phyloP scores from a whole-genome alignment of 2,113 vertebrate species.

The Oreocharis arfaki region DNA sequence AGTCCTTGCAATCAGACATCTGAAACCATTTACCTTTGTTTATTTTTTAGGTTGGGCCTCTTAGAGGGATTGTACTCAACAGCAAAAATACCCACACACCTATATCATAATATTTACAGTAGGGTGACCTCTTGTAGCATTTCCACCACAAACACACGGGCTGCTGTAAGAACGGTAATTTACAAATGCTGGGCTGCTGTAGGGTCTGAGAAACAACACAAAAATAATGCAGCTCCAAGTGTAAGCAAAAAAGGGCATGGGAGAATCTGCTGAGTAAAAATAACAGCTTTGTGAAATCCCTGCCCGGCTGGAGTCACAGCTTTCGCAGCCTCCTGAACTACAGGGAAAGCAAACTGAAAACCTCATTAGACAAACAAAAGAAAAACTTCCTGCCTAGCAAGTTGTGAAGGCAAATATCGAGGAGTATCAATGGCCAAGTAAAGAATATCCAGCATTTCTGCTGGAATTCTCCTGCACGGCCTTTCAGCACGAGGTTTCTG shows the following conservation, averaged over 20 bases:
- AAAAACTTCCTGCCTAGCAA: slow-evolving; percentile 23
- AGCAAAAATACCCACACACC: not conserved
- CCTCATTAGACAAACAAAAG: not conserved
- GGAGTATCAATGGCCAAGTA: not conserved
- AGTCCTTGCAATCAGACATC: not conserved
- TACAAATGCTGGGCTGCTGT: not conserved
- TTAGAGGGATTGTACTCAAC: not conserved
- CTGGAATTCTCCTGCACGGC: not conserved
- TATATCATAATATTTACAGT: not conserved
- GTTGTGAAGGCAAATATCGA: not conserved
- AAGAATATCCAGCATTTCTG: not conserved
- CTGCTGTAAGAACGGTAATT: not conserved
- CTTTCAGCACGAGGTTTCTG: not conserved
- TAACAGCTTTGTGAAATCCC: not conserved
- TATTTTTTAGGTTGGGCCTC: slow-evolving; percentile 34
- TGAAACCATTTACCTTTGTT: slow-evolving; percentile 50
- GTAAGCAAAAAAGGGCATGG: not conserved
- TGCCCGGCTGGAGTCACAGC: not conserved
- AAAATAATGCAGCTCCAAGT: not conserved
- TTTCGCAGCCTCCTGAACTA: not conserved
- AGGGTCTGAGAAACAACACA: not conserved
- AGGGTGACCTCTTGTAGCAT: fast-evolving
- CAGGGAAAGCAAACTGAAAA: slow-evolving; percentile 11
- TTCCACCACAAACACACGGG: not conserved
- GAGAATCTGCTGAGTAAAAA: not conserved